These are phyloP conservation scores for Heliconius erato DNA, from an alignment of 2,888 invertebrate species.

Conservation along the genomic window DNA sequence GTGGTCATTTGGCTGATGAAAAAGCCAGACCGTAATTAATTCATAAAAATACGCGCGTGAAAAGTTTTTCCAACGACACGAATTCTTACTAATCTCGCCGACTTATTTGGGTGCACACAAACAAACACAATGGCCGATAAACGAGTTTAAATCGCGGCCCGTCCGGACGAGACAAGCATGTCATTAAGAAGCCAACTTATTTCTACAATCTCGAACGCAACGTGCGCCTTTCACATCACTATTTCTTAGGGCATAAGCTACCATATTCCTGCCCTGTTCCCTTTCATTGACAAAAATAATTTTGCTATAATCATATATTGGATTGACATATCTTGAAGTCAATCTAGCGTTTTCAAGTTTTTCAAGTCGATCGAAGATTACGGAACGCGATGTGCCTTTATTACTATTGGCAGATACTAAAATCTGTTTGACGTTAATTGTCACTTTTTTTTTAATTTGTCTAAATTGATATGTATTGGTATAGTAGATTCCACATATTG, in stretches of 20 bases:
- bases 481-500: constrained; percentile 42
- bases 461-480: constrained; percentile 45
- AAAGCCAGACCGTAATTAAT: constrained; percentile 51
- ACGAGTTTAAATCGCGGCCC: constrained; percentile 79
- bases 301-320: constrained; percentile 58
- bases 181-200: constrained; percentile 64
- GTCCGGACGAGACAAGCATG: constrained; percentile 76
- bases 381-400: constrained; percentile 51
- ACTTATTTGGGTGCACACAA: constrained; percentile 68
- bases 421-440: constrained; percentile 53
- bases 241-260: constrained; percentile 55
- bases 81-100: constrained; percentile 64
- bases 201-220: constrained; percentile 42
- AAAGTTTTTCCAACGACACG: constrained; percentile 57
- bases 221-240: constrained; percentile 51
- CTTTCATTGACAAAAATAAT: constrained; percentile 47
- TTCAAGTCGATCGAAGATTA: constrained; percentile 60
- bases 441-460: constrained; percentile 38
- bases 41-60: constrained; percentile 57
- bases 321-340: constrained; percentile 69
- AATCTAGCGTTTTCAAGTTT: constrained; percentile 65
- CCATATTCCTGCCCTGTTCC: constrained; percentile 49
- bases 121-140: constrained; percentile 72
- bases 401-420: constrained; percentile 52
- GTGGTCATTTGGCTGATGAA: constrained; percentile 26